A percentile compares a stretch with the other conserved stretches of the same genome.
Conservation (phyloP, 2,888 invertebrate genomes). For the Caenorhabditis sp. region DNA sequence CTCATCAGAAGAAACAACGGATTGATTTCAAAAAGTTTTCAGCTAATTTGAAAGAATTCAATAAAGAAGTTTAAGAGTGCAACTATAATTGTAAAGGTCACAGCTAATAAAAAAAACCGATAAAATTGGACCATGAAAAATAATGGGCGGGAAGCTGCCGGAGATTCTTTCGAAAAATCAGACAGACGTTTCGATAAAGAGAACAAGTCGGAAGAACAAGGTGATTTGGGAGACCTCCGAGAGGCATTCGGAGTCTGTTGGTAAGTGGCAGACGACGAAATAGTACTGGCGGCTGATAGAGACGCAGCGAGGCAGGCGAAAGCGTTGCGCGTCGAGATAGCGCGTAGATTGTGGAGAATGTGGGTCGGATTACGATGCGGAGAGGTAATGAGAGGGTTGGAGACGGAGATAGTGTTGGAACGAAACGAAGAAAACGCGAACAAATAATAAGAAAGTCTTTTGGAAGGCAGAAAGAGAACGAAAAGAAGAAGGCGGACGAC, state of each 20-base stretch:
- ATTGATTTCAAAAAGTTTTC: neutral
- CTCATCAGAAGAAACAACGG: neutral
- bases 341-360: constrained; percentile 2
- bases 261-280: constrained; percentile 42
- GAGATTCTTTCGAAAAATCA: constrained; percentile 30
- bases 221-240: constrained; percentile 53
- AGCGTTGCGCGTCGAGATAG: constrained; percentile 9
- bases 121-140: constrained; percentile 47
- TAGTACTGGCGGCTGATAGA: neutral
- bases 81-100: constrained; percentile 32
- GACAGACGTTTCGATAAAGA: constrained; percentile 35
- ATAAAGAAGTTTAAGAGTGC: constrained; percentile 47
- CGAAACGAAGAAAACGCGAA: constrained; percentile 44
- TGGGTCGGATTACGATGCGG: constrained; percentile 35
- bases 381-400: constrained; percentile 20
- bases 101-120: constrained; percentile 33
- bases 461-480: constrained; percentile 13
- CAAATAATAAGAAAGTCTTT: constrained; percentile 55
- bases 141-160: constrained; percentile 29
- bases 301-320: constrained; percentile 32
- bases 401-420: constrained; percentile 36
- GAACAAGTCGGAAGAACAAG: constrained; percentile 61
- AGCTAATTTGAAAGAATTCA: constrained; percentile 23
- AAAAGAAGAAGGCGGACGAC: constrained; percentile 10
- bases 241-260: constrained; percentile 43